Percentiles rank a stretch among this genome's conserved stretches.
phyloP scores from a whole-genome alignment of 2,888 invertebrate genomes.

The Chamaedrilus cognettii region DNA sequence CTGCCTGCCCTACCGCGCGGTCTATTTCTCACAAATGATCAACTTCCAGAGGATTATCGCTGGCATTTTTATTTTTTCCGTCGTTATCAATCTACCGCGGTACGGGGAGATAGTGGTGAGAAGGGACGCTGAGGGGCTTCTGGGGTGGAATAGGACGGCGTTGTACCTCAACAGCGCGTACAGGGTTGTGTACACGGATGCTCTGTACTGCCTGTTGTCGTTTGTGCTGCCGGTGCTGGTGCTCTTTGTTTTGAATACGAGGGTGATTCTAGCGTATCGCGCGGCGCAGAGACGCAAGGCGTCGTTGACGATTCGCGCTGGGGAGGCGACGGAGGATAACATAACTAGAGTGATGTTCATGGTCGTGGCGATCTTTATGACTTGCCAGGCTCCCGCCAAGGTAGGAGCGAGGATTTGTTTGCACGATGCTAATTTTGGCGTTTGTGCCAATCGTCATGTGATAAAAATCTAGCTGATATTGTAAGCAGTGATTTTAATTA shows the following conservation, averaged over 20 bases:
- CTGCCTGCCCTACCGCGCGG: slow-evolving; percentile 37
- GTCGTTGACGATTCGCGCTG: not conserved
- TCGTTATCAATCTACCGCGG: slow-evolving; percentile 36
- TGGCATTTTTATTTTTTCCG: slow-evolving; percentile 31
- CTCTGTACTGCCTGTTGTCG: slow-evolving; percentile 35
- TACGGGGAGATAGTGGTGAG: slow-evolving; percentile 33
- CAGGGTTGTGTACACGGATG: slow-evolving; percentile 32
- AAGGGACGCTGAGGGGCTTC: not conserved
- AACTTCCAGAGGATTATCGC: slow-evolving; percentile 34
- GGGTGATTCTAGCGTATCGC: slow-evolving; percentile 36
- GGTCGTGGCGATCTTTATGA: slow-evolving; percentile 37
- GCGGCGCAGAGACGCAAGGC: slow-evolving; percentile 28
- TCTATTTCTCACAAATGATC: slow-evolving; percentile 33
- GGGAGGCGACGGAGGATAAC: slow-evolving; percentile 32
- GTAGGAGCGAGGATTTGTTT: too few species aligned
- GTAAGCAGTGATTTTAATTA: too few species aligned
- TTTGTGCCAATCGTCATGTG: too few species aligned
- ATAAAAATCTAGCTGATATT: too few species aligned
- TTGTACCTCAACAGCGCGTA: slow-evolving; percentile 28
- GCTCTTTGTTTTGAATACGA: slow-evolving; percentile 33
- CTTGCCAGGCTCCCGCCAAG: slow-evolving; percentile 38
- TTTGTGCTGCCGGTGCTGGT: slow-evolving; percentile 37
- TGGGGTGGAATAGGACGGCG: slow-evolving; percentile 27
- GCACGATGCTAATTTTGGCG: too few species aligned
- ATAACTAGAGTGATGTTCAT: slow-evolving; percentile 40